Percentiles rank a stretch among this genome's conserved stretches.
phyloP scores from a whole-genome alignment of 2,888 invertebrate genomes.

The Schizotus pectinicornis region DNA sequence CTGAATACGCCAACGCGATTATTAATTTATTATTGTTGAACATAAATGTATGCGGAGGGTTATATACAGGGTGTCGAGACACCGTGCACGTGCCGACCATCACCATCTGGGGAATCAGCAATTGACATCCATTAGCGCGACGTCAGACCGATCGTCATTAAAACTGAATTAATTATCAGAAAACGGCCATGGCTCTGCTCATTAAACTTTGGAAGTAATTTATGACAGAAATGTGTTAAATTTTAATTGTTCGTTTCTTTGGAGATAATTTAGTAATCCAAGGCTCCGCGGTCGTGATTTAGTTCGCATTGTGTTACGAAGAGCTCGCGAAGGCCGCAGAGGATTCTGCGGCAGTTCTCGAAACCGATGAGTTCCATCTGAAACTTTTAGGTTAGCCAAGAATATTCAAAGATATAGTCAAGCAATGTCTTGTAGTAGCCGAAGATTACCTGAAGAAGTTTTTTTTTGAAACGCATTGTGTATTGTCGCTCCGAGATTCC shows the following conservation, averaged over 20 bases:
- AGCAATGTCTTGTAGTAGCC: no score
- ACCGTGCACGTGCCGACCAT: conserved; percentile 7
- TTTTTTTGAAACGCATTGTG: no score
- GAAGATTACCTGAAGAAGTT: no score
- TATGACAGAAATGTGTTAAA: conserved; percentile 14
- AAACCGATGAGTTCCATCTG: no score
- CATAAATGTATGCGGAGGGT: neutral
- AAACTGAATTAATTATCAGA: conserved; percentile 22
- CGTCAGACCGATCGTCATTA: conserved; percentile 21
- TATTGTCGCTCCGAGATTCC: no score
- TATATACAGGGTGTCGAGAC: conserved; percentile 3
- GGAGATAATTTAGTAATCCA: neutral
- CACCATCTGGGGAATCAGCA: conserved; percentile 7
- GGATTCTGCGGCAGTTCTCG: no score
- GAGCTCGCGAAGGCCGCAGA: no score
- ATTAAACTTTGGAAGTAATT: conserved; percentile 16
- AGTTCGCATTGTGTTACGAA: no score
- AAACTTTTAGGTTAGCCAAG: no score
- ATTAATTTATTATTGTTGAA: neutral
- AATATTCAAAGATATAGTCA: no score
- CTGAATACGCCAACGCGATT: neutral
- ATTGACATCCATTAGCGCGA: conserved; percentile 27
- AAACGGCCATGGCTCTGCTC: conserved; percentile 21
- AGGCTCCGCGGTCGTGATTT: no score
- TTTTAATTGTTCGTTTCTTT: conserved; percentile 4